A percentile compares a stretch with the other conserved stretches of the same genome.
Conservation (phyloP, 1,140 invertebrate species). For the Bactericera cockerelli region DNA sequence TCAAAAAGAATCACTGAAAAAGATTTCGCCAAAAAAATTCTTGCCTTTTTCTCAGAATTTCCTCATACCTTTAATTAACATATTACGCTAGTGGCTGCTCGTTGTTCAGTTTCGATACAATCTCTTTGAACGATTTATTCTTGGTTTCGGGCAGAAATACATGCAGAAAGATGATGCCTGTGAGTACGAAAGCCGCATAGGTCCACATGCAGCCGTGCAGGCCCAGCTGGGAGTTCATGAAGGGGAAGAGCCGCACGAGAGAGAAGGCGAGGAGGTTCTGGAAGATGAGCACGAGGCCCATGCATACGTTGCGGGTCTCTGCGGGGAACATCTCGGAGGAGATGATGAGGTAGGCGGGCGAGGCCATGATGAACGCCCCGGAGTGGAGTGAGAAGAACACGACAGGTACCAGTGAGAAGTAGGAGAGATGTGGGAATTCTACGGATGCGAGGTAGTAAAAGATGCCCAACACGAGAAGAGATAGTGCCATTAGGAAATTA, state of each 20-base stretch:
- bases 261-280: conserved; percentile 4
- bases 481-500: conserved; percentile 29
- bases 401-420: conserved; percentile 35
- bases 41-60: too few relatives aligned
- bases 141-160: conserved; percentile 16
- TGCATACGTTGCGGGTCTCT: conserved; percentile 31
- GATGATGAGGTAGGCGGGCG: conserved; percentile 39
- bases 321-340: conserved; percentile 43
- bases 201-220: conserved; percentile 14
- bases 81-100: too few relatives aligned
- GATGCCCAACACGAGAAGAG: conserved; percentile 28
- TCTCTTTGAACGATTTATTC: conserved; percentile 14
- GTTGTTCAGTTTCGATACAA: conserved; percentile 2
- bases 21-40: too few relatives aligned
- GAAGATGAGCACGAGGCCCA: conserved; percentile 20
- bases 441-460: conserved; percentile 31
- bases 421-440: conserved; percentile 22
- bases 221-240: conserved; percentile 6
- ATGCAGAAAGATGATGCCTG: not conserved
- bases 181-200: conserved; percentile 9
- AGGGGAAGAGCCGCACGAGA: conserved; percentile 12
- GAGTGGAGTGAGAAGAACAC: conserved; percentile 37
- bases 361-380: conserved; percentile 33
- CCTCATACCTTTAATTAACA: too few relatives aligned
- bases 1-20: too few relatives aligned